These are phyloP conservation scores for Paradisaea rubra DNA, from an alignment of 2,113 vertebrate genomes.

Conservation along the genomic window DNA sequence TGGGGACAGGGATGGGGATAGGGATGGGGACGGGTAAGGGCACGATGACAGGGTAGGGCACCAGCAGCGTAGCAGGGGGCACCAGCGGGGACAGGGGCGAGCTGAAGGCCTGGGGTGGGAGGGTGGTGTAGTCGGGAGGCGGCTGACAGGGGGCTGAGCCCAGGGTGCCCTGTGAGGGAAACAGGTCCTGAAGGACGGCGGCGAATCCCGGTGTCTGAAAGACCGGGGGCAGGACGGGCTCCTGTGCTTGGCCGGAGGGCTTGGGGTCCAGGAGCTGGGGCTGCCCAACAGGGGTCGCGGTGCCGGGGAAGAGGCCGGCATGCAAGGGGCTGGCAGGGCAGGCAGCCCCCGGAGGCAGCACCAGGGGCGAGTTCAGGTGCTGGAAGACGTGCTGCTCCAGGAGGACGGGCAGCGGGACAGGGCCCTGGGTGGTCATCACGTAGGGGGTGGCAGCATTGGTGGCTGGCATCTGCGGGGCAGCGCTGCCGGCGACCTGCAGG, in stretches of 20 bases:
- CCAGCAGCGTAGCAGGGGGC: constrained; percentile 90
- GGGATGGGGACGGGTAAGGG: constrained; percentile 92
- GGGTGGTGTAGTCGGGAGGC: constrained; percentile 67
- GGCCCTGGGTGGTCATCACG: constrained; percentile 88
- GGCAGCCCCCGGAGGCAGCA: constrained; percentile 75
- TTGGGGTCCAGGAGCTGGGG: constrained; percentile 85
- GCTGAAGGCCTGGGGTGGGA: constrained; percentile 80
- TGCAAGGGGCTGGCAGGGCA: constrained; percentile 79
- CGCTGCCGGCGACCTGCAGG: constrained; percentile 85
- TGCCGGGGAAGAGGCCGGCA: constrained; percentile 76
- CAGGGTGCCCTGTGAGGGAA: constrained; percentile 77
- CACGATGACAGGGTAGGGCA: constrained; percentile 92
- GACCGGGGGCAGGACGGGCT: constrained; percentile 80
- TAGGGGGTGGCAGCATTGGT: constrained; percentile 80
- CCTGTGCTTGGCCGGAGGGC: constrained; percentile 74
- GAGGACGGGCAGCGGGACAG: constrained; percentile 87
- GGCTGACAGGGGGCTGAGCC: constrained; percentile 79
- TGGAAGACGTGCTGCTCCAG: constrained; percentile 95
- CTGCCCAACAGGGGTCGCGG: constrained; percentile 74
- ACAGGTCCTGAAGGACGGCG: constrained; percentile 90
- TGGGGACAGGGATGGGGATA: constrained; percentile 87
- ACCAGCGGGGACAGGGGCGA: constrained; percentile 86
- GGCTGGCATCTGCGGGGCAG: constrained; percentile 79
- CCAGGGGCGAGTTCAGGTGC: constrained; percentile 85
- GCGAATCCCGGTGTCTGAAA: constrained; percentile 88